phyloP scores from a whole-genome alignment of 2,797 vertebrate genomes.

The Megalops cyprinoides region DNA sequence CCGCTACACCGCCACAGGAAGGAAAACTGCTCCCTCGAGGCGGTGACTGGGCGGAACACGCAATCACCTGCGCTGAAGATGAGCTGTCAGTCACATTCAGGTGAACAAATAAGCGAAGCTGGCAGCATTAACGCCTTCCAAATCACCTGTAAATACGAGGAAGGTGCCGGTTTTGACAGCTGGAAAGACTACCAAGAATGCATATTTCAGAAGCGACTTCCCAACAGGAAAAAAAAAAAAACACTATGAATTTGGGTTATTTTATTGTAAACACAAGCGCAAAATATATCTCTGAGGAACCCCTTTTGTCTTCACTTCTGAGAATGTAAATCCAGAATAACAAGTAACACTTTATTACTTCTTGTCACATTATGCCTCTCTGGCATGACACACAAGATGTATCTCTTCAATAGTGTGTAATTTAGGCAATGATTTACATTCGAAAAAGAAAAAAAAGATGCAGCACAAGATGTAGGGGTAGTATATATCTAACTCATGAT shows the following conservation, averaged over 20 bases:
- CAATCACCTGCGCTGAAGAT: too few relatives aligned
- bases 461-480: conserved; percentile 67
- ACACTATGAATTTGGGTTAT: conserved; percentile 69
- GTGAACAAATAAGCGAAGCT: conserved; percentile 28
- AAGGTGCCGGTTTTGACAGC: conserved; percentile 56
- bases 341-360: conserved; percentile 71
- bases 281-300: conserved; percentile 63
- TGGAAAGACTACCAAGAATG: conserved; percentile 30
- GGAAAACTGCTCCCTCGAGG: too few relatives aligned
- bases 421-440: conserved; percentile 66
- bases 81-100: too few relatives aligned
- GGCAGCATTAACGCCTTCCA: conserved; percentile 55
- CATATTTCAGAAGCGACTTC: conserved; percentile 66
- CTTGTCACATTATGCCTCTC: conserved; percentile 69
- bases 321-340: conserved; percentile 72
- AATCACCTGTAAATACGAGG: conserved; percentile 57
- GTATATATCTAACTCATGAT: conserved; percentile 54
- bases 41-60: too few relatives aligned
- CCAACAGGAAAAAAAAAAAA: conserved; percentile 65
- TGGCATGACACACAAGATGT: conserved; percentile 43
- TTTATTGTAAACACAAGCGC: conserved; percentile 68
- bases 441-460: conserved; percentile 68
- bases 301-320: conserved; percentile 72
- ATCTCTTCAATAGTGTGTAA: neutral
- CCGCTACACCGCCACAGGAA: too few relatives aligned